These are phyloP conservation scores for Synanthedon vespiformis DNA, from an alignment of 2,888 invertebrate species.

Conservation along the genomic window DNA sequence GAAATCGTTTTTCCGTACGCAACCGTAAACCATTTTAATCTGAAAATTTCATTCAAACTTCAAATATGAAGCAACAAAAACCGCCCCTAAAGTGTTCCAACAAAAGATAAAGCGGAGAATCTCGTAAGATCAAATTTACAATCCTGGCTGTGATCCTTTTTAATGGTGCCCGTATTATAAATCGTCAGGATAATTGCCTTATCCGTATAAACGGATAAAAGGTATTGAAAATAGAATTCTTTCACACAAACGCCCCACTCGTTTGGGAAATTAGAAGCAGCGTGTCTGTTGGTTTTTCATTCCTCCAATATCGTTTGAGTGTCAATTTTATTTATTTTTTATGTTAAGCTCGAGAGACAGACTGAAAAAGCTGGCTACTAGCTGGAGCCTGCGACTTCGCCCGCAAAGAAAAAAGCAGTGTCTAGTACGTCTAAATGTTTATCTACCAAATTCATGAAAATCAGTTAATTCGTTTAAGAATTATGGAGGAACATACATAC, in stretches of 20 bases:
- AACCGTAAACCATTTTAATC: too few relatives aligned
- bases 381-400: too few relatives aligned
- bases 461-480: too few relatives aligned
- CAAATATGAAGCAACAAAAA: not conserved
- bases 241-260: not conserved
- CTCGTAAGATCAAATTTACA: slow-evolving; percentile 7
- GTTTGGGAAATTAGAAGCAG: not conserved
- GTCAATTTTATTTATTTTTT: too few relatives aligned
- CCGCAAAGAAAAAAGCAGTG: too few relatives aligned
- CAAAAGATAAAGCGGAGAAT: slow-evolving; percentile 5
- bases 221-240: slow-evolving; percentile 4
- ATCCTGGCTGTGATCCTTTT: slow-evolving; percentile 4
- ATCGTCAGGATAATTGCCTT: slow-evolving; percentile 6
- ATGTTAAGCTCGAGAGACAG: too few relatives aligned
- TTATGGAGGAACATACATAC: too few relatives aligned
- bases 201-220: slow-evolving; percentile 6
- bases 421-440: too few relatives aligned
- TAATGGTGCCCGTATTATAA: slow-evolving; percentile 6
- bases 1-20: too few relatives aligned
- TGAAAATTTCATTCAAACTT: not conserved
- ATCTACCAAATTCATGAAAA: too few relatives aligned
- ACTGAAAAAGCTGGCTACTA: too few relatives aligned
- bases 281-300: not conserved
- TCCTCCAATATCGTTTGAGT: too few relatives aligned
- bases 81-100: not conserved